Evolutionary conservation across 2,888 invertebrate genomes (phyloP), one percentile per base, ranked within the genome.

Genomic region (Chalcis sispes): DNA sequence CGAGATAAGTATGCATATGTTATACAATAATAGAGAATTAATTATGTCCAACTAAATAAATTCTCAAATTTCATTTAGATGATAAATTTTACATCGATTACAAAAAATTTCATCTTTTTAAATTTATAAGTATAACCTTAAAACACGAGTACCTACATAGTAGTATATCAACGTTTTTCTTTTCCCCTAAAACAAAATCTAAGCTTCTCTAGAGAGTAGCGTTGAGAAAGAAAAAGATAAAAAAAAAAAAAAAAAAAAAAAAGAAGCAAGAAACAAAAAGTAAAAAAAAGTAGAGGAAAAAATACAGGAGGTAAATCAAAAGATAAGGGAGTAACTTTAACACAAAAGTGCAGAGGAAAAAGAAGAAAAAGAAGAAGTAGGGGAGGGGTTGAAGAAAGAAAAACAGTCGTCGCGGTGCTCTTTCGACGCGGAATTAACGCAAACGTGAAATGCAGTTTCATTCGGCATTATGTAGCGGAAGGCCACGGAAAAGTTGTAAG

Each of bases 401-500:
- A 56, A 20, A 15, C n/a, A 62, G 61, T 46, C 56, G 56, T 56
- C 1, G 66, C n/a, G 7, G 42, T 13, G 52, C 18, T 50, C 50
- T 59, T 46, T 69, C 52, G 61, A 62, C 40, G 64, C 48, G 48
- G 65, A 70, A 75, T 75, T 75, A 75, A 64, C 67, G 67, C 64
- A 64, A 70, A 70, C 62, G 70, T 46, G 71, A 59, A 71, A 61
- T 66, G 66, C 66, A 50, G 42, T 64, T 50, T 59, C 65, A 59
- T 64, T 65, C 50, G 67, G 50, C 23, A 36, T 40, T 40, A 15
- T 23, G 20, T n/a, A 40, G 27, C 42, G 32, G 29, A 50, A 20
- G 42, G 65, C 18, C 27, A 4, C 29, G 56, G 4, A 18, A 50
- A 15, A 23, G 18, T 54, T 62, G 71, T 62, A 56, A 69, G 62